Evolutionary conservation across 1,140 invertebrate species (phyloP).

Genomic region (Pteromalus puparum): DNA sequence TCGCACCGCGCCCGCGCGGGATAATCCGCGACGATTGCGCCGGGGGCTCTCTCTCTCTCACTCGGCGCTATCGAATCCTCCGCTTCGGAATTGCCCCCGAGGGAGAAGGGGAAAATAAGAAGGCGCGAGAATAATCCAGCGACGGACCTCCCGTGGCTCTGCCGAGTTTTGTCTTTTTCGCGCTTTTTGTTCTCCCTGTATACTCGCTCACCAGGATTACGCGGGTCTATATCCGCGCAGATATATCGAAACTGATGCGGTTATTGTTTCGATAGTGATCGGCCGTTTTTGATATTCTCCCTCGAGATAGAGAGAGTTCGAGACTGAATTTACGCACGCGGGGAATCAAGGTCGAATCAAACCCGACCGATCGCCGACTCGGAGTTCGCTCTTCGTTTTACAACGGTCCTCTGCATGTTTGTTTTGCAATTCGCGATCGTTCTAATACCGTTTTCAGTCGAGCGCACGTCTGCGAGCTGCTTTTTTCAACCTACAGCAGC

Average conservation of each 20-base stretch:
- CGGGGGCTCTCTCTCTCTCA: neutral
- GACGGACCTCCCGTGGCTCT: neutral
- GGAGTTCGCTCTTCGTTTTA: too few relatives aligned
- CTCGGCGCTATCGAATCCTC: neutral
- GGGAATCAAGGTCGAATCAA: neutral
- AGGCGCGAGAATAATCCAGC: neutral
- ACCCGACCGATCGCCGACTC: too few relatives aligned
- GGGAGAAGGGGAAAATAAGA: neutral
- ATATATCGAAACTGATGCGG: too few relatives aligned
- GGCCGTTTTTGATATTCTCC: neutral
- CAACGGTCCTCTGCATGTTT: too few relatives aligned
- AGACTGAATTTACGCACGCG: neutral
- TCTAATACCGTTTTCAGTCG: neutral
- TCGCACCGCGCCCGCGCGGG: neutral
- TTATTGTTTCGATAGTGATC: neutral
- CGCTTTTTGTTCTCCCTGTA: neutral
- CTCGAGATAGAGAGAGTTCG: neutral
- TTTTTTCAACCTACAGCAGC: neutral
- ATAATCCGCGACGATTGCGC: neutral
- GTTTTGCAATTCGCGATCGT: neutral
- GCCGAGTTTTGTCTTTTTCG: neutral
- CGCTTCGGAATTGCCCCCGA: neutral
- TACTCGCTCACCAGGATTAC: too few relatives aligned
- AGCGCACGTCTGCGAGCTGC: neutral
- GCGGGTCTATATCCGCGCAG: too few relatives aligned